Base-by-base conservation (phyloP, 2,888 invertebrate species). In the Rotaria macrura region DNA sequence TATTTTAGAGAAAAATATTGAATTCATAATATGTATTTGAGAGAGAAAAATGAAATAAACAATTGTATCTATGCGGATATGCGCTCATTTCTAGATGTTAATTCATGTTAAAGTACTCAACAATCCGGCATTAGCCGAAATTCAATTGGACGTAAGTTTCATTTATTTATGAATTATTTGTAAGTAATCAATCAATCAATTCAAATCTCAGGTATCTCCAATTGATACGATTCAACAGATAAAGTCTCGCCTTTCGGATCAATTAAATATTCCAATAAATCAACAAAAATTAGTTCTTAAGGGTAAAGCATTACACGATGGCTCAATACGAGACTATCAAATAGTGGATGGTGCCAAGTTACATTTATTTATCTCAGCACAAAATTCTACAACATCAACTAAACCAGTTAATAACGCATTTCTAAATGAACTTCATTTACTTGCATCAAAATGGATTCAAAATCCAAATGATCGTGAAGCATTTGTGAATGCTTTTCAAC, bases 221-320 rank as follows among this genome's bases (percentile, higher is more conserved):
- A 0, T 25, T 23, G 79, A 79, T 79, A 43, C 79, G 12, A n/a
- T 79, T 43, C 43, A 40, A 79, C 43, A 79, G 34, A 43, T 79
- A 4, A 79, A 79, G 43, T 79, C 79, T 43, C 79, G 79, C n/a
- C 79, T 79, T 79, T 25, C 43, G 14, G 3, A 23, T 43, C 79
- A 79, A 79, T 79, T 79, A n/a, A 79, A 79, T 43, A 43, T 79
- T 43, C 43, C 79, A 12, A n/a, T 79, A 25, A 40, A 43, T 79
- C 25, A 79, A 43, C 79, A 79, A 79, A 79, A 79, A 79, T 43
- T 79, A 79, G 79, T 79, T n/a, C 79, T 43, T 2, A 79, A 79
- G 43, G 79, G 79, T n/a, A 79, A 79, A 79, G 43, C 79, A 25
- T 79, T 79, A 79, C 43, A 43, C 14, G 79, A 79, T n/a, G 79